These are phyloP conservation scores for Heteromyza rotundicornis DNA, from an alignment of 2,888 invertebrate genomes.

Conservation along the genomic window DNA sequence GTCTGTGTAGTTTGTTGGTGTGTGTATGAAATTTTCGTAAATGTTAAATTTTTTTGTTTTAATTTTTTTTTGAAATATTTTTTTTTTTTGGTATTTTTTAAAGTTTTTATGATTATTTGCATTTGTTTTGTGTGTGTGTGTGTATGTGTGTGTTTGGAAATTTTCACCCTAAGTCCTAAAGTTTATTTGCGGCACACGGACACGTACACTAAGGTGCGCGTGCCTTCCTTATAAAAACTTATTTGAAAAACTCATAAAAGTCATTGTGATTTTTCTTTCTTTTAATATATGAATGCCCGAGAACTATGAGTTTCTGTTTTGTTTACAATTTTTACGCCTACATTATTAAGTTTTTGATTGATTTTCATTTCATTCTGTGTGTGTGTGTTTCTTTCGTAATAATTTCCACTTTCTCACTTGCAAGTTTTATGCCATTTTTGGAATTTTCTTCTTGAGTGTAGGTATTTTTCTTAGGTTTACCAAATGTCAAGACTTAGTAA, in stretches of 20 bases:
- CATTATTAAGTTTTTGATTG: too few relatives aligned
- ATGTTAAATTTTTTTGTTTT: conserved; percentile 1
- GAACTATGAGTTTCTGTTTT: too few relatives aligned
- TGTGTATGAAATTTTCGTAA: background rate
- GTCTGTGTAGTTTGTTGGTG: background rate
- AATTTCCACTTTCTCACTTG: background rate
- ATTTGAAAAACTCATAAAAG: background rate
- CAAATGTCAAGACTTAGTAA: background rate
- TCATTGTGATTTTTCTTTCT: conserved; percentile 12
- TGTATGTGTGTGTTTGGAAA: background rate
- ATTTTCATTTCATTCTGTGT: too few relatives aligned
- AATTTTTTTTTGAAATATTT: conserved; percentile 1
- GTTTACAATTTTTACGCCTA: too few relatives aligned
- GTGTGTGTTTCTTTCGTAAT: too few relatives aligned
- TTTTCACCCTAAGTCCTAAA: too few relatives aligned
- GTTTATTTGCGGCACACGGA: too few relatives aligned
- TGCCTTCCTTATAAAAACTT: background rate
- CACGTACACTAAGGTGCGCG: too few relatives aligned
- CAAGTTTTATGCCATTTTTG: background rate
- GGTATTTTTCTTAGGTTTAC: conserved; percentile 3
- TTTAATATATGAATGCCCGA: conserved; percentile 19
- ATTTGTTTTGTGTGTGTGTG: conserved; percentile 9
- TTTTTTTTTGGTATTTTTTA: conserved; percentile 2
- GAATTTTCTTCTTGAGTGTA: background rate
- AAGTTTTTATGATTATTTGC: background rate